These are phyloP conservation scores for Lepisosteus osseus DNA, from an alignment of 2,113 vertebrate genomes.

Conservation along the genomic window DNA sequence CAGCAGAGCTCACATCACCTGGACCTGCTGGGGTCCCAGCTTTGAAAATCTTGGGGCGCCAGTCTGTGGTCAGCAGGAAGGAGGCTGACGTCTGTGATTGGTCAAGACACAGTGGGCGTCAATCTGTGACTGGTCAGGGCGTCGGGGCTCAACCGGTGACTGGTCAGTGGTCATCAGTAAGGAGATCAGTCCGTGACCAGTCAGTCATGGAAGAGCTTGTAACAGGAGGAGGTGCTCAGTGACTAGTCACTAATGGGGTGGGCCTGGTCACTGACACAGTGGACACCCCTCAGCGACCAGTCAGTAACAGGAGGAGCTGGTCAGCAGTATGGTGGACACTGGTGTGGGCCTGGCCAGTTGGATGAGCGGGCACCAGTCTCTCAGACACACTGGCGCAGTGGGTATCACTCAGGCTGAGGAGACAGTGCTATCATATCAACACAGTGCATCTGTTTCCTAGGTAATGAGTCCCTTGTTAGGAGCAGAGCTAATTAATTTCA, in stretches of 20 bases:
- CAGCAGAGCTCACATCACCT: conserved; percentile 18
- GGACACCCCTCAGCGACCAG: not conserved
- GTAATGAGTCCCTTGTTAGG: conserved; percentile 1
- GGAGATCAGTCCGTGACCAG: too few relatives aligned
- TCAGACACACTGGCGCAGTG: too few relatives aligned
- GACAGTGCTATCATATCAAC: not conserved
- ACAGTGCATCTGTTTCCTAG: conserved; percentile 11
- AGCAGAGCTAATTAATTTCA: conserved; percentile 12
- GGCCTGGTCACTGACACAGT: not conserved
- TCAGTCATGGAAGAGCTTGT: too few relatives aligned
- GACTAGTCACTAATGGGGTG: not conserved
- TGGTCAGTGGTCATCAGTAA: conserved; percentile 6
- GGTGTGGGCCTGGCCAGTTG: too few relatives aligned
- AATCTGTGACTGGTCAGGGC: not conserved
- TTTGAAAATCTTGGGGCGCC: not conserved
- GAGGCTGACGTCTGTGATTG: not conserved
- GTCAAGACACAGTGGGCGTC: not conserved
- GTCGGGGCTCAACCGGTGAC: too few relatives aligned
- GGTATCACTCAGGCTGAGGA: too few relatives aligned
- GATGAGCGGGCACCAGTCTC: too few relatives aligned
- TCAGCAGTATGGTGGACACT: too few relatives aligned
- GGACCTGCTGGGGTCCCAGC: not conserved
- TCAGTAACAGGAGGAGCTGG: not conserved
- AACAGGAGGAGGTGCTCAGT: not conserved
- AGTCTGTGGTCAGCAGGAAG: not conserved